Base-by-base conservation (phyloP, 2,113 vertebrate genomes). In the Myrmecobius fasciatus region DNA sequence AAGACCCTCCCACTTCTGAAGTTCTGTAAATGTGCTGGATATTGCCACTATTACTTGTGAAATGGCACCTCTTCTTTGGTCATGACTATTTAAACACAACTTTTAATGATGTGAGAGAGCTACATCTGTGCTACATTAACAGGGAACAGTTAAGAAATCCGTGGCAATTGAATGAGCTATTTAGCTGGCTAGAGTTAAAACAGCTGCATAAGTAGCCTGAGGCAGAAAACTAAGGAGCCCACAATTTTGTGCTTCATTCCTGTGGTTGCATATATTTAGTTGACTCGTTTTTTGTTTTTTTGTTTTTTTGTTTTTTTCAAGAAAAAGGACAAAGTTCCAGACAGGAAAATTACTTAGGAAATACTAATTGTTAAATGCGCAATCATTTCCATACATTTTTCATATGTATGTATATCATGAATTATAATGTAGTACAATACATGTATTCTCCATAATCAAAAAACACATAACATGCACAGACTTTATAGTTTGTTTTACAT, bases 151-250 rank as follows among this genome's bases (percentile, higher is more conserved):
- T 91, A 43, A 46, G 48, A 91, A 56, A 95, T 94, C 47, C 48
- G 12, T 0, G 67, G 26, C 0, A 8, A 12, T 94, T 89, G 88
- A 36, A 3, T 47, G 54, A 95, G 20, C 60, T 95, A 93, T 91
- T 25, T 91, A 67, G 0, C 91, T 26, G 24, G 89, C 67, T 83
- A 10, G 0, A 25, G 3, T 8, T 93, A 56, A 92, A 11, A 46
- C 36, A 92, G 94, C 95, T 36, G 89, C 0, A 0, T 0, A 25
- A 3, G 3, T 95, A 26, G 52, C 10, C 10, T 53, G 36, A 0
- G 1, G n/a, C 26, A 54, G 8, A 17, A 31, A 52, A 54, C 47
- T 89, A 60, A 0, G 49, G 83, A 95, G 3, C 47, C 22, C 3
- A 0, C 12, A 90, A 54, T 49, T 91, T 94, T 91, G 0, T 53